Percentiles rank a stretch among this genome's conserved stretches.
phyloP scores from a whole-genome alignment of 92 coral and sea anemone genomes.

The Siderastrea siderea region DNA sequence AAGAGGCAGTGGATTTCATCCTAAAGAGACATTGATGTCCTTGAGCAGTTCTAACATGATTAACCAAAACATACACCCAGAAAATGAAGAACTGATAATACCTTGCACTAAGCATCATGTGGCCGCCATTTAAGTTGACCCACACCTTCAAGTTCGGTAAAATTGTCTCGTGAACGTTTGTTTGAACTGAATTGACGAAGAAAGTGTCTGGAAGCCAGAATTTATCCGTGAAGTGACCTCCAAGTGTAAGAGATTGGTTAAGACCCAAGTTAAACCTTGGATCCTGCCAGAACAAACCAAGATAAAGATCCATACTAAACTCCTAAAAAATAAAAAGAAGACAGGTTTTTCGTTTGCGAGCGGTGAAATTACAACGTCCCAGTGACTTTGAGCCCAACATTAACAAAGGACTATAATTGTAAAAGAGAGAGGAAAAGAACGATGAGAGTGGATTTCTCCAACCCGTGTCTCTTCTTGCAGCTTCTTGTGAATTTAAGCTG shows the following conservation, averaged over 20 bases:
- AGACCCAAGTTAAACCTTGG: constrained; percentile 91
- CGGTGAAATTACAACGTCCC: too few relatives aligned
- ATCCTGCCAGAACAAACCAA: constrained; percentile 97
- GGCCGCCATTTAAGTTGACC: constrained; percentile 83
- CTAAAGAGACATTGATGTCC: constrained; percentile 8
- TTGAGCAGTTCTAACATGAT: too few relatives aligned
- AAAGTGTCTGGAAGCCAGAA: constrained; percentile 98
- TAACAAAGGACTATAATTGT: too few relatives aligned
- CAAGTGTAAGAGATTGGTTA: constrained; percentile 84
- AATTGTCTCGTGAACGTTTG: constrained; percentile 85
- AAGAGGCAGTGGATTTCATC: constrained; percentile 87
- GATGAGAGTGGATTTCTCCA: too few relatives aligned
- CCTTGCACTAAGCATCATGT: constrained; percentile 94
- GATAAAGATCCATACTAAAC: constrained; percentile 88
- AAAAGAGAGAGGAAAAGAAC: too few relatives aligned
- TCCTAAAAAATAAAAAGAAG: constrained; percentile 53
- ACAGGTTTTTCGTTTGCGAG: not conserved
- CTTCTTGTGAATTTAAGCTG: too few relatives aligned
- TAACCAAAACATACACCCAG: too few relatives aligned
- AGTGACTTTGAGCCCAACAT: too few relatives aligned
- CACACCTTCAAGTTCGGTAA: constrained; percentile 90
- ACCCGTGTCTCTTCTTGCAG: too few relatives aligned
- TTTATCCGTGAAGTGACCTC: constrained; percentile 84
- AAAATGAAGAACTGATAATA: not conserved
- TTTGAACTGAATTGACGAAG: constrained; percentile 91